Conservation (phyloP, 2,888 invertebrate genomes). For the Cheilosia vernalis region DNA sequence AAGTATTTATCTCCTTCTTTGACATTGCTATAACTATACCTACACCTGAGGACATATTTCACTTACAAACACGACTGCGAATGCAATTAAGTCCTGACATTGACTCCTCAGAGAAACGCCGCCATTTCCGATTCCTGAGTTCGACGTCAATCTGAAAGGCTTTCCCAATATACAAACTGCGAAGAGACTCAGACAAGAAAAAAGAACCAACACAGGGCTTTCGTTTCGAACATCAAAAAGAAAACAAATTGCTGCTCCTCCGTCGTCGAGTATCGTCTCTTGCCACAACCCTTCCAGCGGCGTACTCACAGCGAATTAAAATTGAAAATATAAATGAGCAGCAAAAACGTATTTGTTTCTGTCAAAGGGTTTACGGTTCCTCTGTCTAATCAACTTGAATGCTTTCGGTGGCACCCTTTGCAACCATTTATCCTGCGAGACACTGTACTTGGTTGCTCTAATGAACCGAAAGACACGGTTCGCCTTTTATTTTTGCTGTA, state of each 20-base stretch:
- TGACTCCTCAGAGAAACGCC: conserved; percentile 31
- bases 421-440: conserved; percentile 30
- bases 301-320: conserved; percentile 59
- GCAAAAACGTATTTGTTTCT: conserved; percentile 69
- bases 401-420: conserved; percentile 30
- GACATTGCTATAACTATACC: too few relatives aligned
- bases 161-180: neutral
- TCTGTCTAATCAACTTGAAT: conserved; percentile 65
- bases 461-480: conserved; percentile 56
- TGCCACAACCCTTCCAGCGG: conserved; percentile 32
- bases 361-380: conserved; percentile 57
- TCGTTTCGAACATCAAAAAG: conserved; percentile 52
- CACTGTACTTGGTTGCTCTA: conserved; percentile 35
- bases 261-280: conserved; percentile 7
- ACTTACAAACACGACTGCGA: conserved; percentile 6
- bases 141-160: conserved; percentile 41
- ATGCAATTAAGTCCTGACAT: conserved; percentile 56
- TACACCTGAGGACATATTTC: conserved; percentile 11
- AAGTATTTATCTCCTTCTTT: too few relatives aligned
- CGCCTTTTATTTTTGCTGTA: conserved; percentile 3
- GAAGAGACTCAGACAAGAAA: conserved; percentile 7
- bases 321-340: conserved; percentile 72
- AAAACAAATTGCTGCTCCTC: conserved; percentile 64
- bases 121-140: conserved; percentile 15
- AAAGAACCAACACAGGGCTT: conserved; percentile 2